Conservation (phyloP, 2,797 vertebrate genomes). For the Myoxocephalus aenaeus region DNA sequence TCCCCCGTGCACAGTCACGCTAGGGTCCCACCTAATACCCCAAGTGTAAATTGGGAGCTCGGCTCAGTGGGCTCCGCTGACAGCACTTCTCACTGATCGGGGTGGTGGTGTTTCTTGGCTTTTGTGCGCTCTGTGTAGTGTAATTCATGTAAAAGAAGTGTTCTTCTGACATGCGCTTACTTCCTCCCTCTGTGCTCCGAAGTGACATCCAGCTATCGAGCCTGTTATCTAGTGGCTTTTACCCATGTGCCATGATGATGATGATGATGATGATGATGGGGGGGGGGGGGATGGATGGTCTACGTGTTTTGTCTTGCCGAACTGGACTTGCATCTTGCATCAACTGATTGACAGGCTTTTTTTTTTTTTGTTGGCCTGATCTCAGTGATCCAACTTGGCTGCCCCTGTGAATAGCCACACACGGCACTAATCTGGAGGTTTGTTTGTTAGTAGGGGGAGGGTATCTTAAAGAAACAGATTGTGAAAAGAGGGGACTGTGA, state of each 20-base stretch:
- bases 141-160: slow-evolving; percentile 80
- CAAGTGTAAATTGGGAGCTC: slow-evolving; percentile 78
- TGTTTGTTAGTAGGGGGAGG: slow-evolving; percentile 70
- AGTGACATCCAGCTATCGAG: slow-evolving; percentile 77
- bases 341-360: slow-evolving; percentile 75
- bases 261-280: not conserved
- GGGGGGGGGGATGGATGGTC: too few relatives aligned
- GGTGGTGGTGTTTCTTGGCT: slow-evolving; percentile 25
- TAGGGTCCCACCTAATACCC: slow-evolving; percentile 78
- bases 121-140: slow-evolving; percentile 55
- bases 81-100: slow-evolving; percentile 64
- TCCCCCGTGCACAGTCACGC: slow-evolving; percentile 63
- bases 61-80: slow-evolving; percentile 73
- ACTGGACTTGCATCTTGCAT: slow-evolving; percentile 60
- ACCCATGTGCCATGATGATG: slow-evolving; percentile 49
- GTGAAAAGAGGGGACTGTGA: slow-evolving; percentile 81
- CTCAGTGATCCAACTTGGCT: slow-evolving; percentile 48
- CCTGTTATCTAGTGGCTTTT: slow-evolving; percentile 76
- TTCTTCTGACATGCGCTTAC: slow-evolving; percentile 63
- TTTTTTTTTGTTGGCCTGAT: slow-evolving; percentile 67
- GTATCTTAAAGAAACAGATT: slow-evolving; percentile 87
- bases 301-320: slow-evolving; percentile 33
- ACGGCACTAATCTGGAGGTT: slow-evolving; percentile 76
- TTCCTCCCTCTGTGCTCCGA: slow-evolving; percentile 51
- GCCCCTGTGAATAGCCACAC: slow-evolving; percentile 60